Percentiles rank a stretch among this genome's conserved stretches.
Conservation (phyloP, 2,888 invertebrate species). For the Parasteatoda lunata region DNA sequence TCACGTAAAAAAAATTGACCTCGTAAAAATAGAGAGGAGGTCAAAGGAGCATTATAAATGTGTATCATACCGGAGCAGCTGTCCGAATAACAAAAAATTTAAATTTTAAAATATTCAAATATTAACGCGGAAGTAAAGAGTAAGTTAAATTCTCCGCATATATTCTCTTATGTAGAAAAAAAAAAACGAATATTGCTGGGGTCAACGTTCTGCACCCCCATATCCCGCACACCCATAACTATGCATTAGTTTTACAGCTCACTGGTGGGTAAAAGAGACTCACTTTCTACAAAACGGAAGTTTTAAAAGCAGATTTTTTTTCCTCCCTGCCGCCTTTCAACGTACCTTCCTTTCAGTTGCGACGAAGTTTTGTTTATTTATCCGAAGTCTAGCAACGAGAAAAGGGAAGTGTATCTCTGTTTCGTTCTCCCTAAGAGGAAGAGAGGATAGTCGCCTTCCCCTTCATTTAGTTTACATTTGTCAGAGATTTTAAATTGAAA, state of each 20-base stretch:
- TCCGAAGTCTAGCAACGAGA: conserved; percentile 29
- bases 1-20: no score
- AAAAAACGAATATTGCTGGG: neutral
- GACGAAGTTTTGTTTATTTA: conserved; percentile 60
- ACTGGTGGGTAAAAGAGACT: conserved; percentile 18
- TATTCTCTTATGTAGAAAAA: neutral
- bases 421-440: conserved; percentile 1
- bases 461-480: neutral
- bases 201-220: conserved; percentile 60
- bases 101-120: neutral
- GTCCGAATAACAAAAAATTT: neutral
- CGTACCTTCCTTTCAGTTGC: conserved; percentile 38
- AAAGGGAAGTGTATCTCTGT: conserved; percentile 8
- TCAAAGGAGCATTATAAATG: no score
- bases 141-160: neutral
- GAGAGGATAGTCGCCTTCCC: conserved; percentile 9
- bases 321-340: conserved; percentile 43
- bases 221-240: conserved; percentile 42
- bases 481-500: no score
- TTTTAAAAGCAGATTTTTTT: conserved; percentile 57
- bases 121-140: conserved; percentile 39
- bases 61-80: no score
- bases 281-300: conserved; percentile 66
- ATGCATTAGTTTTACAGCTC: conserved; percentile 49
- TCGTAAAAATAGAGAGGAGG: no score